phyloP scores from a whole-genome alignment of 1,140 invertebrate genomes.

The Bombus impatiens region DNA sequence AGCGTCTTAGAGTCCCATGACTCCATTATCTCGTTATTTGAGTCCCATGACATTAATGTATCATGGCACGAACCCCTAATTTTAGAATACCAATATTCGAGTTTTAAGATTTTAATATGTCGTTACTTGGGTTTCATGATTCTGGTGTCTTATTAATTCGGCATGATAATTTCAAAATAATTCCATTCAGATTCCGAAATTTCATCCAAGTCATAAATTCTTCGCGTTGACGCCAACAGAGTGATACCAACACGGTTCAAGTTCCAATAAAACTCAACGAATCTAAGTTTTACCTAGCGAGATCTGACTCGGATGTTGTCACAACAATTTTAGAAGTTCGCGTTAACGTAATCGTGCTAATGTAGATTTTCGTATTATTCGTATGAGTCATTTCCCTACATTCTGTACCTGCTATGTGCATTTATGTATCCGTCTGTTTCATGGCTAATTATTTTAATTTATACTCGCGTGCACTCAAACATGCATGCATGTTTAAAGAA shows the following conservation, averaged over 20 bases:
- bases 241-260: neutral
- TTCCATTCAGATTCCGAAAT: neutral
- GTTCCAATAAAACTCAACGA: neutral
- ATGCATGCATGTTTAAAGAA: neutral
- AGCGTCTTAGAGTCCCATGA: neutral
- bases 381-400: neutral
- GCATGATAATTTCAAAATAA: neutral
- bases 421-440: neutral
- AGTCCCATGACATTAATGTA: neutral
- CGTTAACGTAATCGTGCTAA: neutral
- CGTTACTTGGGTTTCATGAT: neutral
- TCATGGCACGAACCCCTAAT: neutral
- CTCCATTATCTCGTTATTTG: neutral
- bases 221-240: fast-evolving
- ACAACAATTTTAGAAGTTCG: neutral
- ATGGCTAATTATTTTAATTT: constrained; percentile 25
- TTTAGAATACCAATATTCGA: neutral
- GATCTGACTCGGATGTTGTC: neutral
- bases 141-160: too few species aligned
- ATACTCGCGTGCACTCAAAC: neutral
- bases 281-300: neutral
- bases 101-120: neutral
- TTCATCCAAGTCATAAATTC: too few species aligned
- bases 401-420: neutral
- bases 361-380: neutral